A percentile compares a stretch with the other conserved stretches of the same genome.
Conservation (phyloP, 2,888 invertebrate genomes). For the Molanna angustata region DNA sequence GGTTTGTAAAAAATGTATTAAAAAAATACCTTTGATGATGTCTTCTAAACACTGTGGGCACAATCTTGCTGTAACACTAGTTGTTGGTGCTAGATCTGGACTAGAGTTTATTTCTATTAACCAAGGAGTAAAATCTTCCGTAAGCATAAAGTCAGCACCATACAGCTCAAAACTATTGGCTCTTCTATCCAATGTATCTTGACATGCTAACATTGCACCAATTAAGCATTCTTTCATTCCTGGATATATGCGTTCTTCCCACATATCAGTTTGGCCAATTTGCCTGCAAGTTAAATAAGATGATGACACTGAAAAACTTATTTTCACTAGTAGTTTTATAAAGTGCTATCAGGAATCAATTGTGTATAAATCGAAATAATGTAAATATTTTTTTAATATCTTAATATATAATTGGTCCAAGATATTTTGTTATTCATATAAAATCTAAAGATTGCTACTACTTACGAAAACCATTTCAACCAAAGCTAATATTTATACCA, state of each 20-base stretch:
- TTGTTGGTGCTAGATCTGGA: constrained; percentile 88
- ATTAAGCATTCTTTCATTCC: constrained; percentile 75
- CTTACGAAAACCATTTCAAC: too few relatives aligned
- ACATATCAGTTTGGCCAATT: constrained; percentile 73
- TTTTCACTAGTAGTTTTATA: too few relatives aligned
- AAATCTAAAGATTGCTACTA: too few relatives aligned
- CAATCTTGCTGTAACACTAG: constrained; percentile 81
- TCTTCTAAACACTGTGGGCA: constrained; percentile 89
- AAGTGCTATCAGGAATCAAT: too few relatives aligned
- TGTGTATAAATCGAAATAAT: too few relatives aligned
- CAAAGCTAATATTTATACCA: too few relatives aligned
- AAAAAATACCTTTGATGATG: constrained; percentile 84
- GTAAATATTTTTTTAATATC: too few relatives aligned
- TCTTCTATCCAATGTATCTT: constrained; percentile 77
- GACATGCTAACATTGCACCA: constrained; percentile 83
- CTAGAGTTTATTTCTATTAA: constrained; percentile 93
- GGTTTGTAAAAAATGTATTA: too few relatives aligned
- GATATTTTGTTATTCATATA: too few relatives aligned
- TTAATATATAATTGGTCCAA: too few relatives aligned
- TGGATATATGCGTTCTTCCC: constrained; percentile 85
- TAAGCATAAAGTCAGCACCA: constrained; percentile 94
- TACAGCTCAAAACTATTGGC: constrained; percentile 88
- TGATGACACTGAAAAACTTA: too few relatives aligned
- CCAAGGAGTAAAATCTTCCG: constrained; percentile 86
- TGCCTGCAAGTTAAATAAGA: too few relatives aligned